These are phyloP conservation scores for Gymnoscopelus braueri DNA, from an alignment of 2,797 vertebrate species.

Conservation along the genomic window DNA sequence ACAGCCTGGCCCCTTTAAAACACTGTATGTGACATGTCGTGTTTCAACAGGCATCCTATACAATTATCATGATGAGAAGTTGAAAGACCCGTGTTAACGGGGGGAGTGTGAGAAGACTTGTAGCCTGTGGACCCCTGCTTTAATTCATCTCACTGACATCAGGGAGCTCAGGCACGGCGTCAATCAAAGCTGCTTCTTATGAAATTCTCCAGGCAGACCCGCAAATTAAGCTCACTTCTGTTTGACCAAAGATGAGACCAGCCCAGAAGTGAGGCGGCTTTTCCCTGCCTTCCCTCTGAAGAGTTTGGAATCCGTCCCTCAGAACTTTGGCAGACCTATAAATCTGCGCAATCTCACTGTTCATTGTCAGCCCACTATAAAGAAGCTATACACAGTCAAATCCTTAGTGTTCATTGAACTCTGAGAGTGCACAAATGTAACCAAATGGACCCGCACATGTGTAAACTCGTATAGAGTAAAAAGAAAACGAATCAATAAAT, in stretches of 20 bases:
- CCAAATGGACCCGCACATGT: neutral
- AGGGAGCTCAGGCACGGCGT: conserved; percentile 75
- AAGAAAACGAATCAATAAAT: too few species aligned
- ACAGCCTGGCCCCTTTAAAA: conserved; percentile 31
- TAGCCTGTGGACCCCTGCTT: conserved; percentile 71
- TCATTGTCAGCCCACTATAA: conserved; percentile 65
- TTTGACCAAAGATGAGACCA: conserved; percentile 80
- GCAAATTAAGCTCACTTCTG: conserved; percentile 83
- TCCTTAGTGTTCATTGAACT: too few species aligned
- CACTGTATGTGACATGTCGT: conserved; percentile 40
- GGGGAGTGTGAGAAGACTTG: conserved; percentile 65
- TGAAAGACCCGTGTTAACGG: conserved; percentile 74
- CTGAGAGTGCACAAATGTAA: too few species aligned
- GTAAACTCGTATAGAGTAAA: neutral
- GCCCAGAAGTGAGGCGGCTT: conserved; percentile 71
- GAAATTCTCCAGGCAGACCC: conserved; percentile 80
- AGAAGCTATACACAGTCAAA: neutral
- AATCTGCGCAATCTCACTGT: conserved; percentile 79
- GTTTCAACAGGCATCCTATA: conserved; percentile 40
- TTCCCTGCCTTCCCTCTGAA: conserved; percentile 70
- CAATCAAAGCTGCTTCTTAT: conserved; percentile 78
- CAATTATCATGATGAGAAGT: conserved; percentile 73
- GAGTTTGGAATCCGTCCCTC: conserved; percentile 74
- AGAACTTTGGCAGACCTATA: conserved; percentile 72
- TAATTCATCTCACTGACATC: conserved; percentile 80